Conservation (phyloP, 2,888 invertebrate genomes). For the Xiphydria camelus region DNA sequence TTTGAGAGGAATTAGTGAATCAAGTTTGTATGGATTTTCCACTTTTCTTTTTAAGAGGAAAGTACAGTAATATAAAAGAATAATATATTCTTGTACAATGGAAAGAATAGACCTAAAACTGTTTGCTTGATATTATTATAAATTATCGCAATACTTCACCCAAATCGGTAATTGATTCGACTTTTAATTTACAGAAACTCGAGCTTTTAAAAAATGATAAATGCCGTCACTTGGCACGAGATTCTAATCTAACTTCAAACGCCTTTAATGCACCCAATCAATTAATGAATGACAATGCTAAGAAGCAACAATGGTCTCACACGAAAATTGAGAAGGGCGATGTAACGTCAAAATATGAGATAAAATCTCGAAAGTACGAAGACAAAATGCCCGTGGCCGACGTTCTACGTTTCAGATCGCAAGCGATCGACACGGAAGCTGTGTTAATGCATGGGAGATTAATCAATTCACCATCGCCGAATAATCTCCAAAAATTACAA, state of each 20-base stretch:
- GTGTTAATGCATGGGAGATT: slow-evolving; percentile 32
- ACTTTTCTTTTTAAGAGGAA: no score
- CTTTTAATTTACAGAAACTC: slow-evolving; percentile 27
- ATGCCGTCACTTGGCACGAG: slow-evolving; percentile 26
- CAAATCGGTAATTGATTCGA: background rate
- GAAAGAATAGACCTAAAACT: no score
- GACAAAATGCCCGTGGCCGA: slow-evolving; percentile 52
- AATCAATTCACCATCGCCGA: slow-evolving; percentile 20
- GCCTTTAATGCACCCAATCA: no score
- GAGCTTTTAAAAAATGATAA: slow-evolving; percentile 24
- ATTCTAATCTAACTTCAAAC: slow-evolving; percentile 25
- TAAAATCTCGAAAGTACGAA: slow-evolving; percentile 50
- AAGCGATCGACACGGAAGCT: slow-evolving; percentile 37
- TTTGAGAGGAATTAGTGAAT: no score
- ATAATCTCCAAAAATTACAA: slow-evolving; percentile 23
- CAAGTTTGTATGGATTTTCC: no score
- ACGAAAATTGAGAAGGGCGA: slow-evolving; percentile 15
- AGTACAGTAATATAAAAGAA: no score
- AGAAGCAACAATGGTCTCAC: slow-evolving; percentile 17
- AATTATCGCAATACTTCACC: no score
- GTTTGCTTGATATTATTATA: no score
- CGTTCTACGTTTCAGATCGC: slow-evolving; percentile 34
- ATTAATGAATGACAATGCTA: slow-evolving; percentile 10
- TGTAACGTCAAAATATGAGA: slow-evolving; percentile 40
- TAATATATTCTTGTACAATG: no score